Evolutionary conservation across 2,113 vertebrate species (phyloP).

Genomic region (Catharus minimus): DNA sequence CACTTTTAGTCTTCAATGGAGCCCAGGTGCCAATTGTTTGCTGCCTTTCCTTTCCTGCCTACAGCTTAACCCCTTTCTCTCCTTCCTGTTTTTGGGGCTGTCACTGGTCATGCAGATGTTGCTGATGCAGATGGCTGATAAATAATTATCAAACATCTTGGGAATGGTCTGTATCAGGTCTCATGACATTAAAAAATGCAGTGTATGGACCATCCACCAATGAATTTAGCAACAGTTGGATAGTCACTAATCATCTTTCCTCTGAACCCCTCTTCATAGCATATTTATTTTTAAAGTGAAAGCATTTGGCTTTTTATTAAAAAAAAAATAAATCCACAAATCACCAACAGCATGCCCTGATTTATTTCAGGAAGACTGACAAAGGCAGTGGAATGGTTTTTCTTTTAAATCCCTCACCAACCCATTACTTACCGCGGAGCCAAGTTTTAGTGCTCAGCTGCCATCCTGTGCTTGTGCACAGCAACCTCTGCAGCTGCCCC

Average conservation of each 20-base stretch:
- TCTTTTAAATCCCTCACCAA: neutral
- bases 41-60: slow-evolving; percentile 34
- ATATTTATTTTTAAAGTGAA: neutral
- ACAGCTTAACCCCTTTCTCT: slow-evolving; percentile 27
- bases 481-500: neutral
- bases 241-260: neutral
- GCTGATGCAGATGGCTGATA: neutral
- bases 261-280: neutral
- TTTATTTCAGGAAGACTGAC: neutral
- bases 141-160: neutral
- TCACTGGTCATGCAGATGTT: neutral
- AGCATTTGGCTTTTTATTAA: neutral
- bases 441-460: neutral
- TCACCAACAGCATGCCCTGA: neutral
- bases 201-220: neutral
- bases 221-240: neutral
- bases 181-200: neutral
- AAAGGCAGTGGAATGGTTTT: neutral
- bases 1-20: slow-evolving; percentile 44
- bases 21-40: slow-evolving; percentile 56
- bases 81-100: neutral
- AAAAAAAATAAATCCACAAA: neutral
- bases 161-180: neutral
- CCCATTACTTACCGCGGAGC: neutral
- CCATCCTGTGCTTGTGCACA: neutral